Conservation (phyloP, 2,113 vertebrate species). For the Forbesichthys agassizii region DNA sequence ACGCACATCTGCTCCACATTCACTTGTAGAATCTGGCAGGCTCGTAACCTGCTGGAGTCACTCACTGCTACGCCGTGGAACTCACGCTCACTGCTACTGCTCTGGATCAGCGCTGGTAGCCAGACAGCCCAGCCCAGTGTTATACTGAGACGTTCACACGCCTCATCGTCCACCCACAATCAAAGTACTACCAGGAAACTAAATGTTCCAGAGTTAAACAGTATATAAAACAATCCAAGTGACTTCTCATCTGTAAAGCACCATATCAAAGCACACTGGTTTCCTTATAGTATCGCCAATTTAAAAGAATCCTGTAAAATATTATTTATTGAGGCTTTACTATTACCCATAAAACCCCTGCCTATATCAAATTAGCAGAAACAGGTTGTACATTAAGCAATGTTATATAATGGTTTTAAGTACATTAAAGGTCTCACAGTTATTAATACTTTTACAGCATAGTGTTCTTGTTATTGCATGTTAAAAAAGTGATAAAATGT, state of each 20-base stretch:
- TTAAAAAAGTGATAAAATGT: constrained; percentile 15
- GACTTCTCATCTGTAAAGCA: too few species aligned
- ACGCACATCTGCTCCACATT: constrained; percentile 82
- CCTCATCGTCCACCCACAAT: neutral
- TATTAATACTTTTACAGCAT: neutral
- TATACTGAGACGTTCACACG: neutral
- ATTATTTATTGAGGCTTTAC: too few species aligned
- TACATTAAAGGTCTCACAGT: neutral
- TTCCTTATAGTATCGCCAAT: too few species aligned
- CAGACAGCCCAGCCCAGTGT: constrained; percentile 69
- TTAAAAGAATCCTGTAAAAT: too few species aligned
- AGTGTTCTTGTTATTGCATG: neutral
- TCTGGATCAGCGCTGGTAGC: constrained; percentile 24
- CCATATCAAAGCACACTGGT: too few species aligned
- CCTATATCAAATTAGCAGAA: neutral
- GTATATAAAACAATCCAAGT: too few species aligned
- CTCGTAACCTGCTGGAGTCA: constrained; percentile 89
- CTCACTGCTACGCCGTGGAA: constrained; percentile 80
- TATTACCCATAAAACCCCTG: neutral
- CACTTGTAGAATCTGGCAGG: constrained; percentile 97
- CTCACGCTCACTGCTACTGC: constrained; percentile 41
- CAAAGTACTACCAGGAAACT: neutral
- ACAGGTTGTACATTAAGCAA: neutral
- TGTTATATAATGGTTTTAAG: neutral
- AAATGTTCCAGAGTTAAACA: too few species aligned